Evolutionary conservation across 2,888 invertebrate genomes (phyloP).

Genomic region (Escarpia spicata): DNA sequence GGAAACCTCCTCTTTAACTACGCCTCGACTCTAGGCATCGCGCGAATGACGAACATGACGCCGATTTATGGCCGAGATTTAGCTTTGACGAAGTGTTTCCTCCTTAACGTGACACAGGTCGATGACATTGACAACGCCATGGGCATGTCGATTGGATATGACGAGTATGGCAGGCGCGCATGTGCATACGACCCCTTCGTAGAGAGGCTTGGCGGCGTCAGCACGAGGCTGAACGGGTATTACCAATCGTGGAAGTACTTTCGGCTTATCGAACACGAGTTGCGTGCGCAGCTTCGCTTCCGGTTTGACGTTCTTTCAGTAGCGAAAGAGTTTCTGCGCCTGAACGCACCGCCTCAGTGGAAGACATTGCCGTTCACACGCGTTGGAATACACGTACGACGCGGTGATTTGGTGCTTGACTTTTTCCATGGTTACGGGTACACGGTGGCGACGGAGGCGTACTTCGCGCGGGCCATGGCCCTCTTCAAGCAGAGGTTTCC

Average conservation of each 20-base stretch:
- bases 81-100: slow-evolving; percentile 45
- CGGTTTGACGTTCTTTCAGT: slow-evolving; percentile 38
- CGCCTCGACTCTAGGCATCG: slow-evolving; percentile 50
- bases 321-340: slow-evolving; percentile 42
- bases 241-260: slow-evolving; percentile 57
- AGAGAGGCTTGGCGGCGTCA: slow-evolving; percentile 22
- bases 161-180: slow-evolving; percentile 38
- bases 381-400: slow-evolving; percentile 63
- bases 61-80: slow-evolving; percentile 46
- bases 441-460: slow-evolving; percentile 57
- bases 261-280: slow-evolving; percentile 41
- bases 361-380: slow-evolving; percentile 38
- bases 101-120: slow-evolving; percentile 29
- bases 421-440: slow-evolving; percentile 59
- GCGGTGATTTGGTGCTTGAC: slow-evolving; percentile 63
- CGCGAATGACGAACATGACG: slow-evolving; percentile 48
- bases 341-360: slow-evolving; percentile 37
- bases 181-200: slow-evolving; percentile 36
- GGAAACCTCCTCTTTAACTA: slow-evolving; percentile 57
- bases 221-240: slow-evolving; percentile 47
- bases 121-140: slow-evolving; percentile 30
- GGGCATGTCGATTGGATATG: slow-evolving; percentile 26
- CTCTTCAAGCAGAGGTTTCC: slow-evolving; percentile 49
- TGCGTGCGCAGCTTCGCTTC: slow-evolving; percentile 50
- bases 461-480: slow-evolving; percentile 57